Evolutionary conservation across 2,797 vertebrate species (phyloP).

Genomic region (Petrocephalus schoutedeni): DNA sequence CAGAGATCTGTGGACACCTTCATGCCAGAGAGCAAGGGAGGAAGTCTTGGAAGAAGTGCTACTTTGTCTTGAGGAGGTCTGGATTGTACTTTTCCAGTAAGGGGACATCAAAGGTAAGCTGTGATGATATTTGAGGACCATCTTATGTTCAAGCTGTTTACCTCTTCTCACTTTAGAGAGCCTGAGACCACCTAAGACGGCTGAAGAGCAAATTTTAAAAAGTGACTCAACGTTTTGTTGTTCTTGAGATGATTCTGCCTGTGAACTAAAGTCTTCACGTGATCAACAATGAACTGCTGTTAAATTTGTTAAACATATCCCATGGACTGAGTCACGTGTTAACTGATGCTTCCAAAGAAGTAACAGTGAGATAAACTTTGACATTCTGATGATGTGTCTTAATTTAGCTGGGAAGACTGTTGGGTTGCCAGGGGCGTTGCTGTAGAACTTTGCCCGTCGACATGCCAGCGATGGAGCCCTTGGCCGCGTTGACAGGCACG

Average conservation of each 20-base stretch:
- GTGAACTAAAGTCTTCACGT: not conserved
- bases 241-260: not conserved
- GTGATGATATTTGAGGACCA: not conserved
- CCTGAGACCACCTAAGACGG: not conserved
- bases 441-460: slow-evolving; percentile 51
- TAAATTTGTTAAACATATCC: not conserved
- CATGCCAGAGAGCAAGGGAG: slow-evolving; percentile 87
- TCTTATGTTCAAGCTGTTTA: not conserved
- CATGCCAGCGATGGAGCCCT: slow-evolving; percentile 44
- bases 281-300: not conserved
- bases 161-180: not conserved
- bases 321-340: not conserved
- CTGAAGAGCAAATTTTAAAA: not conserved
- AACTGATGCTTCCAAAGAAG: not conserved
- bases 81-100: slow-evolving; percentile 97
- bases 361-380: not conserved
- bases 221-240: not conserved
- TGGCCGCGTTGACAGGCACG: slow-evolving; percentile 51
- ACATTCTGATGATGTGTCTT: not conserved
- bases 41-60: slow-evolving; percentile 92
- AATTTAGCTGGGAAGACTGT: not conserved
- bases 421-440: not conserved
- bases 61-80: slow-evolving; percentile 90
- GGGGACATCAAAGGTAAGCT: slow-evolving; percentile 89
- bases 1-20: slow-evolving; percentile 90